These are phyloP conservation scores for Clarias magur DNA, from an alignment of 2,113 vertebrate genomes.

Conservation along the genomic window DNA sequence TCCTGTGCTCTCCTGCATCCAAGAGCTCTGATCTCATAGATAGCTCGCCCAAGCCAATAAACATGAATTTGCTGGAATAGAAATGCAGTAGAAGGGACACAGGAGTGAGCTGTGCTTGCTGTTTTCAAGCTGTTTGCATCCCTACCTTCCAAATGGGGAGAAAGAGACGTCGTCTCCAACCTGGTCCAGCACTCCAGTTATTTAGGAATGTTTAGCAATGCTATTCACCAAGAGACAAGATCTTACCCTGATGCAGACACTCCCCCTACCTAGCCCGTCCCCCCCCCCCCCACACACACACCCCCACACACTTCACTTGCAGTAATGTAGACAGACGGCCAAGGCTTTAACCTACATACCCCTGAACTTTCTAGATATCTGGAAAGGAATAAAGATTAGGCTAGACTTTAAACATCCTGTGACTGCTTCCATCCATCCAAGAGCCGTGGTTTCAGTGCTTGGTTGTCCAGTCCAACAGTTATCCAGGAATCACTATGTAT, in stretches of 20 bases:
- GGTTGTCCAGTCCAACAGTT: neutral
- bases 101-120: neutral
- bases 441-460: neutral
- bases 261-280: too few relatives aligned
- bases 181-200: neutral
- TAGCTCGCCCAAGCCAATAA: neutral
- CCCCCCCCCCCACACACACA: too few relatives aligned
- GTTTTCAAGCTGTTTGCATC: neutral
- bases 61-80: neutral
- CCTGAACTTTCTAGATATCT: neutral
- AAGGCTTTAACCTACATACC: neutral
- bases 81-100: neutral
- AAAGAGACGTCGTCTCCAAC: neutral
- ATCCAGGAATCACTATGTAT: neutral
- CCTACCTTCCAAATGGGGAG: neutral
- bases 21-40: conserved; percentile 11
- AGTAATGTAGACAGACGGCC: neutral
- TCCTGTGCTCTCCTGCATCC: neutral
- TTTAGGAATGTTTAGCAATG: neutral
- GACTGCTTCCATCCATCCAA: neutral
- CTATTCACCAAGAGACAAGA: neutral
- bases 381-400: neutral
- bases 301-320: neutral
- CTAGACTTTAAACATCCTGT: neutral
- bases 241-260: neutral